phyloP scores from a whole-genome alignment of 2,888 invertebrate genomes.

The Deroplatys truncata region DNA sequence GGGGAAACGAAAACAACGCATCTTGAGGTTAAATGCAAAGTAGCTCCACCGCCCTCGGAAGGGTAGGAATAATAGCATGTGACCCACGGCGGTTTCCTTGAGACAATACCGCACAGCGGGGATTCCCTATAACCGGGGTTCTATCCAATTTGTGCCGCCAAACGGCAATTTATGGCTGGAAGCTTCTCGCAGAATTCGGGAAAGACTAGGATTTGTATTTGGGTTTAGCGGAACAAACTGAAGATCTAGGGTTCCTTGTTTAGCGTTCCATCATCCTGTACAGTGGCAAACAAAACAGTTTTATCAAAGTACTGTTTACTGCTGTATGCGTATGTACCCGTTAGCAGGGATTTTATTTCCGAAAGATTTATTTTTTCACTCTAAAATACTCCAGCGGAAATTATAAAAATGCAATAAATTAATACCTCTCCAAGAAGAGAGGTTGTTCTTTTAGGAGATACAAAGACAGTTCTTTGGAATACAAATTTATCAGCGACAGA shows the following conservation, averaged over 20 bases:
- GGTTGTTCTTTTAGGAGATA: no score
- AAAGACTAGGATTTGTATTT: neutral
- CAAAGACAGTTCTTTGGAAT: no score
- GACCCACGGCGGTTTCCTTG: neutral
- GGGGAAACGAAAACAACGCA: neutral
- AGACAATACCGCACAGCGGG: neutral
- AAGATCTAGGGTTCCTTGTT: neutral
- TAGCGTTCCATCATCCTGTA: neutral
- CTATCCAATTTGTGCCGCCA: neutral
- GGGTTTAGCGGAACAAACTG: neutral
- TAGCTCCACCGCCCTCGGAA: neutral
- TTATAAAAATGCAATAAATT: no score
- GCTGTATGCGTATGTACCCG: no score
- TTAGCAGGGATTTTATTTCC: no score
- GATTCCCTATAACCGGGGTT: neutral
- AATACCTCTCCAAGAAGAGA: no score
- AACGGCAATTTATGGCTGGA: neutral
- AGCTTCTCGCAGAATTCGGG: neutral
- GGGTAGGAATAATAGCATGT: neutral
- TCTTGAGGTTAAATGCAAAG: neutral
- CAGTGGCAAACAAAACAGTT: neutral
- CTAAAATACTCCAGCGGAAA: no score
- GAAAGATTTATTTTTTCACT: no score
- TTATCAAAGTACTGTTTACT: no score
- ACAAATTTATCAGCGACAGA: no score